Conservation (phyloP, 2,888 invertebrate species). For the Blastobasis lacticolella region DNA sequence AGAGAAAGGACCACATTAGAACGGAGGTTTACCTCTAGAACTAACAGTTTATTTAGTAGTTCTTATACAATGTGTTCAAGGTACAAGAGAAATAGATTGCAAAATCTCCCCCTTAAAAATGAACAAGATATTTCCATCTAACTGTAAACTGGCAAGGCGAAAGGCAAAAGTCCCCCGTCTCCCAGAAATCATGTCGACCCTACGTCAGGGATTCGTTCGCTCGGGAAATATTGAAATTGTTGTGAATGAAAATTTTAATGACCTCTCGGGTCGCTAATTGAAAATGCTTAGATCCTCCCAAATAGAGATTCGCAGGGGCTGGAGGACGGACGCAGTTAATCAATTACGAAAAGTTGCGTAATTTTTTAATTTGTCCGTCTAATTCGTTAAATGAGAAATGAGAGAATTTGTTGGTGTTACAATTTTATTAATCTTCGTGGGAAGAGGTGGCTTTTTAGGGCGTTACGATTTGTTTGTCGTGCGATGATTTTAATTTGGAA, state of each 20-base stretch:
- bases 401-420: background rate
- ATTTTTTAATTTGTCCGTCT: slow-evolving; percentile 20
- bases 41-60: background rate
- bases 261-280: slow-evolving; percentile 50
- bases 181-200: background rate
- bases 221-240: slow-evolving; percentile 59
- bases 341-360: slow-evolving; percentile 36
- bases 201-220: slow-evolving; percentile 27
- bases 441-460: background rate
- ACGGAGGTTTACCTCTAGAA: background rate
- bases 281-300: slow-evolving; percentile 42
- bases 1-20: background rate
- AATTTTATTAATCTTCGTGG: background rate
- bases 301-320: slow-evolving; percentile 20
- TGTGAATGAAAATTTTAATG: slow-evolving; percentile 69
- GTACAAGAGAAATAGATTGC: background rate
- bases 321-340: slow-evolving; percentile 34
- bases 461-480: too few relatives aligned
- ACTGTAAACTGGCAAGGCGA: too few relatives aligned
- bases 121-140: too few relatives aligned
- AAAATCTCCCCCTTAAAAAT: too few relatives aligned
- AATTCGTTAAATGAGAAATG: background rate
- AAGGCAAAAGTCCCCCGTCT: too few relatives aligned
- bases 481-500: too few relatives aligned
- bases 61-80: background rate